Evolutionary conservation across 2,113 vertebrate species (phyloP).

Genomic region (Electrona antarctica): DNA sequence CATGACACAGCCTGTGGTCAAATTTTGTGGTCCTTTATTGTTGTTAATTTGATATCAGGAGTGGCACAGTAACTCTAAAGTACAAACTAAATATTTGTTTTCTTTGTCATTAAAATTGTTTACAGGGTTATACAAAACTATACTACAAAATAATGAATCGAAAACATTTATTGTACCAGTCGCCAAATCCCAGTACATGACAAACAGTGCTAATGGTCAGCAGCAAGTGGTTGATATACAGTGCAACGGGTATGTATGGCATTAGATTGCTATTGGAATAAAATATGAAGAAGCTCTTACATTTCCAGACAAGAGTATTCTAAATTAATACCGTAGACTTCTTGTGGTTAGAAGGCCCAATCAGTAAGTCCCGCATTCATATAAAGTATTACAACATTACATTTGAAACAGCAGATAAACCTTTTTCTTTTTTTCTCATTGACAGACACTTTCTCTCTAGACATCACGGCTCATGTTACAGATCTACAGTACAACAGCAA

Average conservation of each 20-base stretch:
- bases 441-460: no score
- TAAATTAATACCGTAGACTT: neutral
- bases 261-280: neutral
- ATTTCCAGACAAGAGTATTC: neutral
- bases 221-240: neutral
- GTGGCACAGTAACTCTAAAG: neutral
- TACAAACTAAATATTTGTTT: neutral
- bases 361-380: no score
- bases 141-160: neutral
- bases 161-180: neutral
- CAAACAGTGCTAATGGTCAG: constrained; percentile 1
- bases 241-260: neutral
- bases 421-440: no score
- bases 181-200: neutral
- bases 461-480: no score
- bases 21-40: constrained; percentile 33
- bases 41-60: constrained; percentile 2
- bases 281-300: neutral
- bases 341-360: neutral
- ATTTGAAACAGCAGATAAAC: no score
- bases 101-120: no score
- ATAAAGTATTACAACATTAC: no score
- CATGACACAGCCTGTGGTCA: neutral
- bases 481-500: no score
- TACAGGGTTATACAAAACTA: no score